Percentiles rank a stretch among this genome's conserved stretches.
phyloP scores from a whole-genome alignment of 2,888 invertebrate genomes.

The Meghimatium bilineatum region DNA sequence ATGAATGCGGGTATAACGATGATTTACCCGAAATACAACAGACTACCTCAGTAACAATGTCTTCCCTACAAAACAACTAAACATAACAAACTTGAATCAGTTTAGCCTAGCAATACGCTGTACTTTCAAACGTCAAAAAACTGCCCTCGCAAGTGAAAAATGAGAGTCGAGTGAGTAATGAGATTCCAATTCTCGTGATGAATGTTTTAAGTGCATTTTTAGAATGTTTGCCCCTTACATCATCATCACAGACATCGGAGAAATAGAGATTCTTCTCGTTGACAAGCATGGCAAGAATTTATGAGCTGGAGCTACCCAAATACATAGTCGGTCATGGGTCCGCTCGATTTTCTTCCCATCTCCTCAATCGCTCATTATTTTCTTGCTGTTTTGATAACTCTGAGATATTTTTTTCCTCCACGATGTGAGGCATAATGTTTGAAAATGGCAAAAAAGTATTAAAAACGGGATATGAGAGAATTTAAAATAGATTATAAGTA shows the following conservation, averaged over 20 bases:
- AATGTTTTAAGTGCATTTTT: constrained; percentile 37
- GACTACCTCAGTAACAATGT: neutral
- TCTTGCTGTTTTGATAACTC: neutral
- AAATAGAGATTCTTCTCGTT: neutral
- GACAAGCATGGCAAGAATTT: constrained; percentile 1
- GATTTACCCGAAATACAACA: neutral
- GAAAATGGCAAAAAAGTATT: neutral
- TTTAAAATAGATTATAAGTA: no score
- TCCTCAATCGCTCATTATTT: neutral
- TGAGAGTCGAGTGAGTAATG: constrained; percentile 20
- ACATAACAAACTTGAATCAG: neutral
- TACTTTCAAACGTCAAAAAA: constrained; percentile 13
- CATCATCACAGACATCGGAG: constrained; percentile 24
- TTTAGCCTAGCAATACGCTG: neutral
- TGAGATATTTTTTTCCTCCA: neutral
- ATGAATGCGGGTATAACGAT: no score
- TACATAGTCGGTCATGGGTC: neutral
- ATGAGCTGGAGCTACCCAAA: constrained; percentile 5
- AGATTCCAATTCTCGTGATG: constrained; percentile 17
- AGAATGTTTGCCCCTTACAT: constrained; percentile 29
- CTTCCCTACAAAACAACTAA: neutral
- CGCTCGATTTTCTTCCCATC: neutral
- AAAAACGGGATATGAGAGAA: neutral
- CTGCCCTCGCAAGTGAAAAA: constrained; percentile 14
- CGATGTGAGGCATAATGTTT: neutral